These are phyloP conservation scores for Phortica magna DNA, from an alignment of 2,888 invertebrate genomes.

Conservation along the genomic window DNA sequence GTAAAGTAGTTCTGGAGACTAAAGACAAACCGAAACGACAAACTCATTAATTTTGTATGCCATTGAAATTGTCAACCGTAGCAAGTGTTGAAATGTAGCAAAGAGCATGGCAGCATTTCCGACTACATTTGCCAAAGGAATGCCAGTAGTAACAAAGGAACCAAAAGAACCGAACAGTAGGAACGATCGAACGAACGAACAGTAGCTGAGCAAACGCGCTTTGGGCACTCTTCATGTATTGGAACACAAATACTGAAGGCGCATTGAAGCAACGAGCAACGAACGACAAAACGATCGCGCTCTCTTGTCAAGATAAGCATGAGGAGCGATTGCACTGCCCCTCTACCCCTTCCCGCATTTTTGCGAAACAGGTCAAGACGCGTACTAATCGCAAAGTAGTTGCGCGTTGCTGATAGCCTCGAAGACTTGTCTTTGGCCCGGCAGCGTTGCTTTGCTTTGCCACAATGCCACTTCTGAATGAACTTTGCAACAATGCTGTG, in stretches of 20 bases:
- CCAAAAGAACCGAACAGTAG: not conserved
- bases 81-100: conserved; percentile 34
- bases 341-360: conserved; percentile 2
- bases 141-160: not conserved
- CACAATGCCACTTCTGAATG: conserved; percentile 36
- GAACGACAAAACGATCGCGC: conserved; percentile 62
- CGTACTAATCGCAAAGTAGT: conserved; percentile 48
- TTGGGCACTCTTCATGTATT: conserved; percentile 11
- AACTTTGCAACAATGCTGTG: conserved; percentile 29
- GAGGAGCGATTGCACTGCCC: conserved; percentile 11
- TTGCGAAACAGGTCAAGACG: conserved; percentile 45
- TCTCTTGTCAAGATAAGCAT: conserved; percentile 59
- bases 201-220: conserved; percentile 61
- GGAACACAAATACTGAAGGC: not conserved
- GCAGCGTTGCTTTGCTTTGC: not conserved
- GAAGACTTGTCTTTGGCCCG: not conserved
- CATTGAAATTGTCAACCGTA: conserved; percentile 55
- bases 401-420: conserved; percentile 17
- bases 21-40: conserved; percentile 38
- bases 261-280: not conserved
- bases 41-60: conserved; percentile 64
- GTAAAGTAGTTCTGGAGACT: conserved; percentile 29
- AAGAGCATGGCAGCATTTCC: not conserved
- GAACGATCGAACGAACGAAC: conserved; percentile 31
- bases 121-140: not conserved